Conservation (phyloP, 2,797 vertebrate genomes). For the Aphelocoma californica region DNA sequence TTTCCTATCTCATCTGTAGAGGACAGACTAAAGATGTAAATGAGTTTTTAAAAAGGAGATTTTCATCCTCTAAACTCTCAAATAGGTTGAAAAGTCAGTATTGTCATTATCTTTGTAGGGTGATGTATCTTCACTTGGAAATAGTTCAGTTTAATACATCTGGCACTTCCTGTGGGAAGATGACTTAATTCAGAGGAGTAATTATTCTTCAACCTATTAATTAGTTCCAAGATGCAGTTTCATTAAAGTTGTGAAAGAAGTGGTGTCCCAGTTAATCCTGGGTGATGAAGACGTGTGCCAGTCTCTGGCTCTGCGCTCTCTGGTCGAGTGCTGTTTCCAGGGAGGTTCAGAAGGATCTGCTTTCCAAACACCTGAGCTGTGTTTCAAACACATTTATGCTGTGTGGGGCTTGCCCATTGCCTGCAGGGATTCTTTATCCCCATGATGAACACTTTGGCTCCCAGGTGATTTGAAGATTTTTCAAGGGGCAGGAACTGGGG, state of each 20-base stretch:
- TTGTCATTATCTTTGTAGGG: neutral
- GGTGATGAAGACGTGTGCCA: neutral
- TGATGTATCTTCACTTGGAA: neutral
- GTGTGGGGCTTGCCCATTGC: neutral
- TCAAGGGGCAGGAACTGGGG: neutral
- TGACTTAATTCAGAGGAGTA: neutral
- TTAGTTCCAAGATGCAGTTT: neutral
- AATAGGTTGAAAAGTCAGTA: neutral
- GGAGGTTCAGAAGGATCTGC: neutral
- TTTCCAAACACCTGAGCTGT: neutral
- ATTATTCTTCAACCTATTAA: slow-evolving; percentile 1
- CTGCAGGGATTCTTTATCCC: neutral
- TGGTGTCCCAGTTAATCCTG: neutral
- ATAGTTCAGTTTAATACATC: neutral
- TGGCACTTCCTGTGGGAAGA: neutral
- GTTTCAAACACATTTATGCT: neutral
- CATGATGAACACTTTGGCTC: neutral
- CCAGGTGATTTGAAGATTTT: neutral
- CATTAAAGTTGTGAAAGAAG: neutral
- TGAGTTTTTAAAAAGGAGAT: neutral
- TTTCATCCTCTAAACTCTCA: neutral
- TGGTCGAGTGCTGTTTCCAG: neutral
- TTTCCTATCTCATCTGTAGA: neutral
- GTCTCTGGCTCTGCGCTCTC: neutral
- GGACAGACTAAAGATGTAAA: neutral